Evolutionary conservation across 2,113 vertebrate genomes (phyloP), one percentile per base, ranked within the genome.

Genomic region (Melanocharis versteri): DNA sequence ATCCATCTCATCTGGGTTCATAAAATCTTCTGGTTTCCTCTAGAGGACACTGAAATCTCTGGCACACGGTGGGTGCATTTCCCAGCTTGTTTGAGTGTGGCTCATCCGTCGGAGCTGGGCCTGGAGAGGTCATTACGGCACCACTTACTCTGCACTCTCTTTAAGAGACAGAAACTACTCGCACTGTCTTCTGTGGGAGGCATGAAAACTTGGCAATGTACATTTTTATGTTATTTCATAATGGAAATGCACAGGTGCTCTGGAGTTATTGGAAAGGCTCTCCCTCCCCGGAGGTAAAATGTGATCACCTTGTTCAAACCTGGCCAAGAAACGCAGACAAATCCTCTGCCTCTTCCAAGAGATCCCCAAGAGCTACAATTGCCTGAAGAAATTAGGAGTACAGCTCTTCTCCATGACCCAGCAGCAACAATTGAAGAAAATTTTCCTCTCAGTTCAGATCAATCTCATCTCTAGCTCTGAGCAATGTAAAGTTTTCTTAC

Each of bases 31-130:
- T 31, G 15, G 13, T 42, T 90, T 42, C 37, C 47, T 39, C 76
- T 5, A 3, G 45, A 66, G 40, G 31, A 35, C 8, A 9, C 15
- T 17, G 61, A 42, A 58, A 13, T 22, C 44, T n/a, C 21, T 60
- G 69, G 11, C 47, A 31, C 10, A 2, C 0, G 0, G 28, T 37
- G 61, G 44, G 8, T 19, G 31, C 10, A 11, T 35, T 78, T 70
- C 39, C 65, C 66, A 61, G 4, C 9, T 3, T 2, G 28, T 64
- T 15, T 44, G 60, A 7, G 16, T 16, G 39, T 1, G 53, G 27
- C 9, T 45, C 1, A 48, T 70, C 44, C 5, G 11, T 13, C 72
- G 61, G 27, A 56, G 13, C 54, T 65, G 53, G 51, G 51, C 30
- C 53, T 58, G 60, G 54, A 90, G 62, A 12, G 20, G 62, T 44